phyloP scores from a whole-genome alignment of 1,140 invertebrate genomes.

The Scylla paramamosain region DNA sequence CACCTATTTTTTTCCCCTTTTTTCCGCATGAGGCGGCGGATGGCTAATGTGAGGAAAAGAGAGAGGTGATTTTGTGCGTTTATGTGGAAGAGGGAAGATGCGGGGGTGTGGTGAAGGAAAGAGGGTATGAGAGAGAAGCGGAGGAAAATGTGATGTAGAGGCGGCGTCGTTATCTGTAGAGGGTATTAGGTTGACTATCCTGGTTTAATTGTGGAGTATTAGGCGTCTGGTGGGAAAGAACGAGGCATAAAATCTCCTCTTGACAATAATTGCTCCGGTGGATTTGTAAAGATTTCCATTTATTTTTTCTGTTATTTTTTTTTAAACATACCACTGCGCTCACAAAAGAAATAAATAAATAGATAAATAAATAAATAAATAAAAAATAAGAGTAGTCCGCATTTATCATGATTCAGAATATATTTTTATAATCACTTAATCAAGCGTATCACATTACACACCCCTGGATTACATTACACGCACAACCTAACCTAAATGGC shows the following conservation, averaged over 20 bases:
- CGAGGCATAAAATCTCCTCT: neutral
- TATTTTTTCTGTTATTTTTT: neutral
- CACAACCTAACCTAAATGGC: neutral
- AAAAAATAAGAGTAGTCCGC: neutral
- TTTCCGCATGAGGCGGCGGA: neutral
- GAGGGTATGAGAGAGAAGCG: neutral
- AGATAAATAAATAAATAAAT: neutral
- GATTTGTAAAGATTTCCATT: neutral
- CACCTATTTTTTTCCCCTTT: constrained; percentile 38
- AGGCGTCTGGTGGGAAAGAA: neutral
- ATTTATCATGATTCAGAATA: neutral
- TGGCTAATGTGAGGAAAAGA: constrained; percentile 22
- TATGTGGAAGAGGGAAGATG: neutral
- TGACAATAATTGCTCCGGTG: neutral
- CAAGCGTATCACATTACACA: neutral
- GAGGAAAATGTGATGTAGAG: neutral
- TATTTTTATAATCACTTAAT: neutral
- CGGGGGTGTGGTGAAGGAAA: neutral
- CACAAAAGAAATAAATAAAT: neutral
- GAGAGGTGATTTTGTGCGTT: neutral
- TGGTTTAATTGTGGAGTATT: neutral
- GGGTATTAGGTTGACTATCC: neutral
- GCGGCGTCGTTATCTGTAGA: neutral
- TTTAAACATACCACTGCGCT: neutral
- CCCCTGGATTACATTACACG: neutral